Evolutionary conservation across 2,113 vertebrate species (phyloP).

Genomic region (Ammodytes marinus): DNA sequence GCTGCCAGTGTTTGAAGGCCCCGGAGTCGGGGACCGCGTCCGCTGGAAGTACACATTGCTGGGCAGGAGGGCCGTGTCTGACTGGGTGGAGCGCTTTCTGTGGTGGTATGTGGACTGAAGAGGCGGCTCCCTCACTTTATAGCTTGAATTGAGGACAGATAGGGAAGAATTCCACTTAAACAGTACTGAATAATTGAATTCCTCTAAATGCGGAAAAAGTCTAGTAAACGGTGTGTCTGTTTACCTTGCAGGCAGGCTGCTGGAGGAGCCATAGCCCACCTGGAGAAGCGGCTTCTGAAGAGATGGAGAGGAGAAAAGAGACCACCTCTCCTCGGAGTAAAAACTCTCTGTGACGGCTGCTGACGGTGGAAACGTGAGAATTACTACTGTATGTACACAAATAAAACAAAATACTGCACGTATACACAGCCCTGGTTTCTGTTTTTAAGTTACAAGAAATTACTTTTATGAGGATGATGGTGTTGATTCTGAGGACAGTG

Average conservation of each 20-base stretch:
- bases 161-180: background rate
- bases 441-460: background rate
- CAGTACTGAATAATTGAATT: background rate
- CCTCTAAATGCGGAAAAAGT: background rate
- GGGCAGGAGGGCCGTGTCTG: conserved; percentile 83
- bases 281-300: conserved; percentile 75
- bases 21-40: conserved; percentile 39
- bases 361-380: conserved; percentile 28
- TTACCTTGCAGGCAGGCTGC: conserved; percentile 83
- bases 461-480: background rate
- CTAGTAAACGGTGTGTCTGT: background rate
- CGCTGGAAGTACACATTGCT: conserved; percentile 75
- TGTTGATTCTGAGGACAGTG: background rate
- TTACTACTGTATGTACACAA: background rate
- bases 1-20: conserved; percentile 39
- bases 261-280: conserved; percentile 77
- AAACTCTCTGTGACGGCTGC: conserved; percentile 37
- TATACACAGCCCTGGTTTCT: background rate
- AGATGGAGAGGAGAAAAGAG: conserved; percentile 41
- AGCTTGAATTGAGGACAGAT: conserved; percentile 61
- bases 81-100: conserved; percentile 78
- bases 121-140: conserved; percentile 70
- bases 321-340: conserved; percentile 48
- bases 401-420: background rate
- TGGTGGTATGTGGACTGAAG: conserved; percentile 38